Base-by-base conservation (phyloP, 2,888 invertebrate species). In the Graphium colonna region DNA sequence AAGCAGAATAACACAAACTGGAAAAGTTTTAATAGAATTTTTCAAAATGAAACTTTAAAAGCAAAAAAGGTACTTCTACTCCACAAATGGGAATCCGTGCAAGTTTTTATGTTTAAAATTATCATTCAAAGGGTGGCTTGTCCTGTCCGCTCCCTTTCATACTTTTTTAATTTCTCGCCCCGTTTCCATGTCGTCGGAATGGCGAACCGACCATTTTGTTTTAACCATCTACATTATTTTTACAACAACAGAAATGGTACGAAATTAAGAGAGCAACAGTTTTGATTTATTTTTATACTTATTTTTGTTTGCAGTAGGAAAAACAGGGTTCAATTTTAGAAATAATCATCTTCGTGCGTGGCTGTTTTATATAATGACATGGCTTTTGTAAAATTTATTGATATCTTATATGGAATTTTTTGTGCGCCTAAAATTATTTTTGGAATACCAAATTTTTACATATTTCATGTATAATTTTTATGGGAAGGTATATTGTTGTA, bases 91-190 rank as follows among this genome's bases (percentile, higher is more conserved):
- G 9, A 3, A 33, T 33, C 2, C 3, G 3, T 33, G 33, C 9
- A 40, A 15, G 21, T 16, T 26, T 40, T 48, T 16, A 26, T 45
- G 45, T 21, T 45, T 48, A 16, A 17, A 41, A 17, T 41, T 49
- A 28, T 41, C 40, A 49, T 49, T 41, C 41, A 49, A 49, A 49
- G 49, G 41, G 40, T 41, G 17, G 4, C 12, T 41, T 40, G 41
- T 49, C 41, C 49, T 49, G 21, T 36, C 15, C 38, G 21, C 31
- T 49, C 33, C 31, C 49, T 49, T 49, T 49, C 28, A 41, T 49
- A 28, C 41, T 31, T 31, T 49, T 33, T 49, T 41, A 49, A 49
- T 49, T 28, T 49, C 41, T 49, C 40, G 9, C 17, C 40, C 13
- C 28, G 46, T 47, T 47, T 47, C 26, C 13, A 39, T 28, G 1